Conservation (phyloP, 2,113 vertebrate species). For the Pterocles orientalis region DNA sequence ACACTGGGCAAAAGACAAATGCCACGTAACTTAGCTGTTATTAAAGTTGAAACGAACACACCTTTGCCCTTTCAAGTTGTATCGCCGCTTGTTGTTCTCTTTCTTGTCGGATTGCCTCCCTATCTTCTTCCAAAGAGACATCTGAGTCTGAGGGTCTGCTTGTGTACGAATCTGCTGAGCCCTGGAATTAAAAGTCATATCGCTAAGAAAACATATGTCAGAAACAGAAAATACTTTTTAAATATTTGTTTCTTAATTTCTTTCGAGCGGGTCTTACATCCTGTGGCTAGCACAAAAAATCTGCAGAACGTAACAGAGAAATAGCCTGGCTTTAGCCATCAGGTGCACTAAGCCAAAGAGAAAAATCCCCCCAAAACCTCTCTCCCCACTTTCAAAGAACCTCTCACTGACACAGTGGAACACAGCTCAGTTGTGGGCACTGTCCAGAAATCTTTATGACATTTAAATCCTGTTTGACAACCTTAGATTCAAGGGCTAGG, state of each 20-base stretch:
- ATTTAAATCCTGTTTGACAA: neutral
- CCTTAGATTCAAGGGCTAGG: neutral
- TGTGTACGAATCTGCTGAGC: slow-evolving; percentile 98
- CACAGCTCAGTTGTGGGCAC: neutral
- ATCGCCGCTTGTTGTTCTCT: slow-evolving; percentile 93
- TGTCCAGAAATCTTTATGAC: neutral
- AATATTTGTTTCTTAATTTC: neutral
- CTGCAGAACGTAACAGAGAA: neutral
- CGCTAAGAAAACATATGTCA: neutral
- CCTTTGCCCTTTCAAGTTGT: slow-evolving; percentile 97
- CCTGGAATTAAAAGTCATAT: slow-evolving; percentile 76
- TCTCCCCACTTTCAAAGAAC: neutral
- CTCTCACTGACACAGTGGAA: neutral
- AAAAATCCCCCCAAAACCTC: neutral
- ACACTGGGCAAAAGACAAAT: neutral
- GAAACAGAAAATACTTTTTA: neutral
- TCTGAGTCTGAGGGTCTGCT: slow-evolving; percentile 99
- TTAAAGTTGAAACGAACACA: slow-evolving; percentile 34
- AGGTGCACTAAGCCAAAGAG: neutral
- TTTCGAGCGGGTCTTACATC: neutral
- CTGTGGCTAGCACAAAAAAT: neutral
- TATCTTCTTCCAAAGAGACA: slow-evolving; percentile 97
- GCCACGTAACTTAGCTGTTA: fast-evolving
- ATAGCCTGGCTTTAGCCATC: neutral
- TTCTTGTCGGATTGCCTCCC: slow-evolving; percentile 93